Evolutionary conservation across 2,797 vertebrate genomes (phyloP), one percentile per base, ranked within the genome.

Genomic region (Chrysocyon brachyurus): DNA sequence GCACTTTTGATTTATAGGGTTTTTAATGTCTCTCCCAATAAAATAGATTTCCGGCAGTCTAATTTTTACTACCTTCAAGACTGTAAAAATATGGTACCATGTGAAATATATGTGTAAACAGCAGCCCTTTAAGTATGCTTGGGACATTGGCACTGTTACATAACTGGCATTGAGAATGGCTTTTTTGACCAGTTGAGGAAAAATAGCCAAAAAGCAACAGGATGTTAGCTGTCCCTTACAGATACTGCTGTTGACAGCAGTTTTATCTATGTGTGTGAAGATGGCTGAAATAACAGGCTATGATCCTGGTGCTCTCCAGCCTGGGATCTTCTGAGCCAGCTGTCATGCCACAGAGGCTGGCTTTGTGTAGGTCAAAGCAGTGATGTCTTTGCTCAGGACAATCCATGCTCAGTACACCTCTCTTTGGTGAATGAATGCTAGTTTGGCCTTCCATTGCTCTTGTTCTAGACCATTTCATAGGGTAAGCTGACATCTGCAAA

Each of bases 121-220:
- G 93, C 95, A 97, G 4, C 57, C n/a, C 63, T 94, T 95, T 85
- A 94, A 96, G 87, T 96, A 63, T 93, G 87, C 84, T 92, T 52
- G 77, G 89, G 89, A 97, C 96, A 94, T 95, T 87, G 87, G 90
- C 93, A 70, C 46, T 57, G 70, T 82, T 77, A 90, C 79, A 64
- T 91, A 77, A 87, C 61, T 89, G 89, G 77, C 85, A 88, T 49
- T 63, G 87, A 97, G 82, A 94, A 96, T 12, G 94, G 95, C 72
- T 92, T 73, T 93, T 97, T 86, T 96, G 66, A 96, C 87, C 90
- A 96, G 66, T 81, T 87, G 49, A 88, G 89, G 77, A 94, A 92
- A 96, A 96, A 70, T 24, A 96, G 95, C 96, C 92, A 63, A 96
- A 96, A 91, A 97, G 24, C 82, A 94, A 84, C 88, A 97, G 96